A percentile compares a stretch with the other conserved stretches of the same genome.
Conservation (phyloP, 1,140 invertebrate species). For the Sarcophaga bullata region DNA sequence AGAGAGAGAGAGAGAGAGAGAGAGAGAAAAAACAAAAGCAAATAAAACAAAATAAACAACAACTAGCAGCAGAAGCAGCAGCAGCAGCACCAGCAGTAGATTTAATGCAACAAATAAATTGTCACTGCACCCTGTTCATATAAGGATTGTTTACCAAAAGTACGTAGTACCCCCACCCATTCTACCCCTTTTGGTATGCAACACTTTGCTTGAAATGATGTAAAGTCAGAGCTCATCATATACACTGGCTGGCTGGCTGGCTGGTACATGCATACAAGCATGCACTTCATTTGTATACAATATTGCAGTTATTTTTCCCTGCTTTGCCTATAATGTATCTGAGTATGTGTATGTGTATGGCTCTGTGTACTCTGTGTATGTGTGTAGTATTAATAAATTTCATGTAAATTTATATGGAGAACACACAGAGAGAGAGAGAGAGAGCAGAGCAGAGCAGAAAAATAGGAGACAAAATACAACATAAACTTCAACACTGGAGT, state of each 20-base stretch:
- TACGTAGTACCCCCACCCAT: slow-evolving; percentile 18
- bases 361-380: too few species aligned
- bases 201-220: slow-evolving; percentile 23
- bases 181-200: slow-evolving; percentile 3
- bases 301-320: not conserved
- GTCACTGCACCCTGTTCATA: not conserved
- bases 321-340: too few species aligned
- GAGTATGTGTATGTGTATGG: not conserved
- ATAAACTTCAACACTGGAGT: slow-evolving; percentile 38
- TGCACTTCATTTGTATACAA: not conserved
- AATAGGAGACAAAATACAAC: slow-evolving; percentile 10
- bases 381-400: not conserved
- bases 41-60: not conserved
- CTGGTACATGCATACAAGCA: not conserved
- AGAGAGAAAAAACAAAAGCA: not conserved
- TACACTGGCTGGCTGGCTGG: not conserved
- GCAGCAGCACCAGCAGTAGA: not conserved
- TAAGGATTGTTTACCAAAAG: not conserved
- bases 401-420: too few species aligned
- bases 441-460: not conserved
- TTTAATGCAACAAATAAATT: slow-evolving; percentile 28
- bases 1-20: not conserved
- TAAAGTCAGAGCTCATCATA: not conserved
- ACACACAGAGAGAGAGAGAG: not conserved
- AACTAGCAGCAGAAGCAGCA: not conserved